Evolutionary conservation across 2,113 vertebrate genomes (phyloP).

Genomic region (Spea bombifrons): DNA sequence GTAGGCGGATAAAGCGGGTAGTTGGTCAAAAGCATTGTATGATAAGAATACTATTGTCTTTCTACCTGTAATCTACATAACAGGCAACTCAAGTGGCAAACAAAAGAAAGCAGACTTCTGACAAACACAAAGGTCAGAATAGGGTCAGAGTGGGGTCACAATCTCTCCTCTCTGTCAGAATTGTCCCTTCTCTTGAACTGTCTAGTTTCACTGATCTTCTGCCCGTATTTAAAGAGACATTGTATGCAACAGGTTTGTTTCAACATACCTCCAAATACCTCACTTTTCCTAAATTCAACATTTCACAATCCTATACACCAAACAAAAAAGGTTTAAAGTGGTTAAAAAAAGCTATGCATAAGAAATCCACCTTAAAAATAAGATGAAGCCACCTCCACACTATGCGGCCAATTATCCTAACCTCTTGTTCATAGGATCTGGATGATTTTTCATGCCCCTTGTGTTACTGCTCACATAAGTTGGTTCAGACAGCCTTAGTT

Average conservation of each 20-base stretch:
- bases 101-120: constrained; percentile 68
- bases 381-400: too few relatives aligned
- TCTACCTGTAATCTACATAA: constrained; percentile 82
- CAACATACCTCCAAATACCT: too few relatives aligned
- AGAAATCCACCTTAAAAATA: too few relatives aligned
- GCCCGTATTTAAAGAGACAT: not conserved
- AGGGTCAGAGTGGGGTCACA: constrained; percentile 70
- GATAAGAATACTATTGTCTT: constrained; percentile 82
- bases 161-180: constrained; percentile 32
- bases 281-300: too few relatives aligned
- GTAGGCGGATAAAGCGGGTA: constrained; percentile 52
- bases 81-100: constrained; percentile 69
- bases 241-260: not conserved
- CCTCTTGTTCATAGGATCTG: too few relatives aligned
- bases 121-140: constrained; percentile 63
- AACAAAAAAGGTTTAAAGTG: too few relatives aligned
- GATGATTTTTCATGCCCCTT: too few relatives aligned
- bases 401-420: too few relatives aligned
- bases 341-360: too few relatives aligned
- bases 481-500: too few relatives aligned
- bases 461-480: too few relatives aligned
- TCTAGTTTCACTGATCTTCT: not conserved
- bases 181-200: constrained; percentile 15
- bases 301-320: too few relatives aligned
- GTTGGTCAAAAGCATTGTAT: constrained; percentile 73